Evolutionary conservation across 2,888 invertebrate genomes (phyloP).

Genomic region (Sepiola atlantica): DNA sequence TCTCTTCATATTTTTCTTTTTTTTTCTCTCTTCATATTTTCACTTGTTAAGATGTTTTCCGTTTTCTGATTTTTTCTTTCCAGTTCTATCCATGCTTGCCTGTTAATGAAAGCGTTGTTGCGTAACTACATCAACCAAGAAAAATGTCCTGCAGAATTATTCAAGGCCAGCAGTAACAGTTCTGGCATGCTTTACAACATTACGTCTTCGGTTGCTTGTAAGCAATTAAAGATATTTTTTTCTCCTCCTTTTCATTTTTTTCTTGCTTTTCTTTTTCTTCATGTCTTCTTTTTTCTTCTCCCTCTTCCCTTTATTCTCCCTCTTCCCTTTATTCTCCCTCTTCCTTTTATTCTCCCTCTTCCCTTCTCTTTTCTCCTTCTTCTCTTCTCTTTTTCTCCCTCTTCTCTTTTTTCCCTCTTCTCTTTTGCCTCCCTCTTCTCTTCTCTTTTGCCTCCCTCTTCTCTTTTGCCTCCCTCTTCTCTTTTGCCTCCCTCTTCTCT

Average conservation of each 20-base stretch:
- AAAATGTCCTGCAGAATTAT: conserved; percentile 71
- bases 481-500: background rate
- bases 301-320: background rate
- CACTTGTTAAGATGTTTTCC: background rate
- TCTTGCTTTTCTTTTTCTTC: background rate
- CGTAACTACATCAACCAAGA: conserved; percentile 77
- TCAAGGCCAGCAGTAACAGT: conserved; percentile 61
- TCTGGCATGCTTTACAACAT: conserved; percentile 63
- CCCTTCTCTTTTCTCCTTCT: background rate
- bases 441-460: background rate
- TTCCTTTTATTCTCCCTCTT: background rate
- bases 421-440: background rate
- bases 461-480: background rate
- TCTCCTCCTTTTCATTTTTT: background rate
- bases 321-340: background rate
- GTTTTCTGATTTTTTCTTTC: conserved; percentile 46
- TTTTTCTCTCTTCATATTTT: too few relatives aligned
- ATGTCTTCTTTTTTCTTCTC: background rate
- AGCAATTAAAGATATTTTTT: conserved; percentile 51
- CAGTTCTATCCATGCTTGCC: conserved; percentile 83
- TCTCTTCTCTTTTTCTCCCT: background rate
- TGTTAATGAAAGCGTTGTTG: conserved; percentile 86
- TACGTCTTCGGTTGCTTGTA: conserved; percentile 70
- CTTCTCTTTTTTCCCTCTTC: background rate
- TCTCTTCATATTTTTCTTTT: too few relatives aligned